Base-by-base conservation (phyloP, 2,888 invertebrate genomes). In the Tiliacea aurago region DNA sequence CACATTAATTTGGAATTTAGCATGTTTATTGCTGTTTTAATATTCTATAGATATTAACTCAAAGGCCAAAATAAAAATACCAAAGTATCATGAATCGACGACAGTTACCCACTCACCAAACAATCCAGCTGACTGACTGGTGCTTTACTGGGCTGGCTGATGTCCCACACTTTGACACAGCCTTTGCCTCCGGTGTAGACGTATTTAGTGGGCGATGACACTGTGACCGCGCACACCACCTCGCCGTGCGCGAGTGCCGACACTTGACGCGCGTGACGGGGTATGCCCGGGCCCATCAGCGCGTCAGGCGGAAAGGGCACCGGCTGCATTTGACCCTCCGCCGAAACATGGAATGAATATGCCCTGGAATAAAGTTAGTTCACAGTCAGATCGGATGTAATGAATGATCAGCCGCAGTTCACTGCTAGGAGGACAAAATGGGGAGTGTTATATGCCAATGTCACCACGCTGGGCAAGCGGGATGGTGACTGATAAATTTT, bases 81-180 rank as follows among this genome's bases (percentile, higher is more conserved):
- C 84, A 80, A 83, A 87, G 82, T 85, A 78, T 78, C 67, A 80
- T 85, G 80, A 86, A 82, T 87, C 88, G 89, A 84, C 81, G 96
- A 96, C 96, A 96, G 95, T 95, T 96, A 95, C 95, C 95, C 91
- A 97, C 97, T 96, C 96, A 97, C 98, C 97, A 99, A 97, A 94
- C 99, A 99, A 95, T 99, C 99, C 85, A 99, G 97, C 92, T 99
- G 99, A 80, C 98, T 98, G 81, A 99, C 98, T 69, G 99, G 98
- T 88, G 97, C 98, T 93, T 98, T 98, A 80, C 97, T 98, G 45
- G 98, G 98, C 92, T 98, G 98, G 94, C 98, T 98, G 94, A 99
- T 99, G 95, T 99, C 99, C 99, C 99, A 99, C 77, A 99, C 99
- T 95, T 99, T 99, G 86, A 99, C 99, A 95, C 99, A 99, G 80